phyloP scores from a whole-genome alignment of 1,140 invertebrate genomes.

The Zaprionus kolodkinae region DNA sequence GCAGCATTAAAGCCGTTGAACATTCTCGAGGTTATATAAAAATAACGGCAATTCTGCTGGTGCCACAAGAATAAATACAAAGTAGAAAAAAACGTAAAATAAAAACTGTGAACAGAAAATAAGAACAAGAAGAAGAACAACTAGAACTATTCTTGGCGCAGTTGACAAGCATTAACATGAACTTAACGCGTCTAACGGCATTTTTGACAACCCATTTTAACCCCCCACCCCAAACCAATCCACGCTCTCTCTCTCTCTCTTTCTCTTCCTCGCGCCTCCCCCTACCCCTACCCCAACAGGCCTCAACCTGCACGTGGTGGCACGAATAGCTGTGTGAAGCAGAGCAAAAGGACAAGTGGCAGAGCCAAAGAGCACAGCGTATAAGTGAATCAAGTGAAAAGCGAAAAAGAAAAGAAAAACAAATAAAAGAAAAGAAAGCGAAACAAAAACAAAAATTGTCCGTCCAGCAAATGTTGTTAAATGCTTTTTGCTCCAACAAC shows the following conservation, averaged over 20 bases:
- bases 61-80: slow-evolving; percentile 10
- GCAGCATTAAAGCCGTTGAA: slow-evolving; percentile 29
- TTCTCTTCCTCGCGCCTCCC: neutral
- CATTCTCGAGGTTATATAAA: slow-evolving; percentile 70
- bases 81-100: neutral
- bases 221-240: slow-evolving; percentile 1
- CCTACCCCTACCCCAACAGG: slow-evolving; percentile 24
- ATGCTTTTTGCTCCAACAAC: slow-evolving; percentile 35
- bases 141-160: slow-evolving; percentile 33
- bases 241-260: neutral
- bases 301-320: slow-evolving; percentile 62
- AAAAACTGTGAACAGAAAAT: neutral
- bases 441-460: slow-evolving; percentile 60
- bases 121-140: neutral
- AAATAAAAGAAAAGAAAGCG: slow-evolving; percentile 31
- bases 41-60: slow-evolving; percentile 33
- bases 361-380: slow-evolving; percentile 32
- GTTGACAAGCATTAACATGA: slow-evolving; percentile 49
- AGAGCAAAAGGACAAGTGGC: slow-evolving; percentile 39
- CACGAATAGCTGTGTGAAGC: slow-evolving; percentile 51
- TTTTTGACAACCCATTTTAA: slow-evolving; percentile 40
- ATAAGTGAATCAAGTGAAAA: slow-evolving; percentile 27
- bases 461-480: slow-evolving; percentile 56
- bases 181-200: slow-evolving; percentile 59
- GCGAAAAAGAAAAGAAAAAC: slow-evolving; percentile 2